These are phyloP conservation scores for Polyommatus icarus DNA, from an alignment of 2,888 invertebrate species.

Conservation along the genomic window DNA sequence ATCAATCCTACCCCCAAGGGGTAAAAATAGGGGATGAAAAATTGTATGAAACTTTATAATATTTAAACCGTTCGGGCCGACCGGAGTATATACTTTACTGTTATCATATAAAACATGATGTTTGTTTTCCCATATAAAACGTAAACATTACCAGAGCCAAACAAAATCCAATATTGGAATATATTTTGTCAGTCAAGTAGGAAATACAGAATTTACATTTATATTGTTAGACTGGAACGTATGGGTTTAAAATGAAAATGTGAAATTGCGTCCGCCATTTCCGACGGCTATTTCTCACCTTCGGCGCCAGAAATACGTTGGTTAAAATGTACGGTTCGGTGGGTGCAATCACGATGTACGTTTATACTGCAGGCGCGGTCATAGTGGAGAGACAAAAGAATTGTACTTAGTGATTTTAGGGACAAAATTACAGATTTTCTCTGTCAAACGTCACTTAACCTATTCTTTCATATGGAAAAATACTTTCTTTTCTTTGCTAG, in stretches of 20 bases:
- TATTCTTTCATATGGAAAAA: too few relatives aligned
- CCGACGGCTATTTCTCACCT: not conserved
- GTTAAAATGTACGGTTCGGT: not conserved
- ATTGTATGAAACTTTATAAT: too few relatives aligned
- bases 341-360: not conserved
- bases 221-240: not conserved
- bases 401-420: too few relatives aligned
- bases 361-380: not conserved
- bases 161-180: not conserved
- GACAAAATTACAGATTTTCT: too few relatives aligned
- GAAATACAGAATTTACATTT: not conserved
- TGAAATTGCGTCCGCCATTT: not conserved
- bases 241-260: conserved; percentile 7
- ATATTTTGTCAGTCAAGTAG: not conserved
- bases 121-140: not conserved
- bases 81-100: too few relatives aligned
- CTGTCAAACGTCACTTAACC: too few relatives aligned
- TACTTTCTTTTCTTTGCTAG: too few relatives aligned
- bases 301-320: not conserved
- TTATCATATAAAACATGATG: too few relatives aligned
- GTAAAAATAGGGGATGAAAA: too few relatives aligned
- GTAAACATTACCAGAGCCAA: not conserved
- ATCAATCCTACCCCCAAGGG: too few relatives aligned
- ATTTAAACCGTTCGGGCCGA: too few relatives aligned
- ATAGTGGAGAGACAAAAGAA: not conserved